Percentiles rank a stretch among this genome's conserved stretches.
Conservation (phyloP, 1,140 invertebrate genomes). For the Megathymus violae region DNA sequence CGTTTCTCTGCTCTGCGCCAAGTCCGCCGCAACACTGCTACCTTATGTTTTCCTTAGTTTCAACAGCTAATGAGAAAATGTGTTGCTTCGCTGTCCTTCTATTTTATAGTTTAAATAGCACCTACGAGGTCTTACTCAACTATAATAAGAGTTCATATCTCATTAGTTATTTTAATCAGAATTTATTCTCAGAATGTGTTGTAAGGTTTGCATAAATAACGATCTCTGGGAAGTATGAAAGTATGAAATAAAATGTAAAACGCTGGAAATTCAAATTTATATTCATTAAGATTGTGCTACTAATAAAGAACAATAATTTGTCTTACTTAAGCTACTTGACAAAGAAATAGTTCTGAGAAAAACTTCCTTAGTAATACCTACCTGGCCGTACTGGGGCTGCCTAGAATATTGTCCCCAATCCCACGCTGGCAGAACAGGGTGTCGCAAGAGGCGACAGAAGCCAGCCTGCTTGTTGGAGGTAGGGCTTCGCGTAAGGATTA, state of each 20-base stretch:
- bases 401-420: too few relatives aligned
- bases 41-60: constrained; percentile 49
- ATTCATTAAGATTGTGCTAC: too few relatives aligned
- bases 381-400: too few relatives aligned
- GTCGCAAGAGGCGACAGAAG: too few relatives aligned
- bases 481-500: too few relatives aligned
- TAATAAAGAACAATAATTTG: too few relatives aligned
- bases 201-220: constrained; percentile 15
- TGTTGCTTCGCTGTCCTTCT: constrained; percentile 40
- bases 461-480: too few relatives aligned
- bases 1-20: background rate
- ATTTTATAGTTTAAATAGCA: constrained; percentile 50
- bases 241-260: constrained; percentile 21
- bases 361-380: too few relatives aligned
- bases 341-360: too few relatives aligned
- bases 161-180: constrained; percentile 29
- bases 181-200: constrained; percentile 30
- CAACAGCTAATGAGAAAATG: constrained; percentile 60
- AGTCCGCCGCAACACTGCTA: constrained; percentile 29
- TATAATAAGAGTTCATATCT: constrained; percentile 36
- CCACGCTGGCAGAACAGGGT: too few relatives aligned
- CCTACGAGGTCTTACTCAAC: constrained; percentile 29
- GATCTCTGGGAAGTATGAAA: constrained; percentile 16
- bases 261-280: constrained; percentile 19
- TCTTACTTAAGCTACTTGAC: too few relatives aligned